Evolutionary conservation across 2,113 vertebrate species (phyloP), one percentile per base, ranked within the genome.

Genomic region (Microtus pennsylvanicus): DNA sequence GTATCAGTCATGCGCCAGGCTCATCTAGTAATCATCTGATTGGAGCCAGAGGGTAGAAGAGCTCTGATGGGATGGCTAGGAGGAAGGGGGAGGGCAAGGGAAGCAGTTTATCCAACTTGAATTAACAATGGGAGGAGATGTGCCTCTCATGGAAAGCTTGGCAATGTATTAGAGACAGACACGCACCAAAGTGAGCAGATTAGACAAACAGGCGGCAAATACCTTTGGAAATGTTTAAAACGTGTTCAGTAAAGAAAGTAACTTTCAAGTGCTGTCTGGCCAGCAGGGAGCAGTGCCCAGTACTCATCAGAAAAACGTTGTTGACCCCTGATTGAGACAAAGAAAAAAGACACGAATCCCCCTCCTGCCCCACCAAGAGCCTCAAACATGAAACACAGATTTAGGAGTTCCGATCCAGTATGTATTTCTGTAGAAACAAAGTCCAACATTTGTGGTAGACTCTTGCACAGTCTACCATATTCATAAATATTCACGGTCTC

Each of bases 341-440:
- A 28, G 26, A 19, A 38, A 47, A 67, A 67, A 50, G 63, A 5
- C 63, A 50, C 19, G 1, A 33, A 69, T 35, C 28, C 4, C 4
- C 0, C 35, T 52, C 5, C 7, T 5, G 0, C 16, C 28, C 12
- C 7, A 2, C 10, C 21, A 42, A 65, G 28, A 67, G 61, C 16
- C 7, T 47, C 38, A 35, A 67, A 67, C 42, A 35, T 7, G 82
- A 67, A 33, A 67, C 26, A 33, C 38, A 67, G 61, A 47, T 3
- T 45, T 6, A 45, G 42, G 38, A 47, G 63, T 47, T 69, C 28
- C 42, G 22, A 28, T 47, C 17, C 63, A 86, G 21, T 45, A 17
- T 33, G 10, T 7, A 69, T 33, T 33, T 17, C 63, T 17, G 33
- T 12, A 86, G 63, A 35, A 33, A 47, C 26, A 33, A 86, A 86